Conservation (phyloP, 2,113 vertebrate species). For the Cardinalis cardinalis region DNA sequence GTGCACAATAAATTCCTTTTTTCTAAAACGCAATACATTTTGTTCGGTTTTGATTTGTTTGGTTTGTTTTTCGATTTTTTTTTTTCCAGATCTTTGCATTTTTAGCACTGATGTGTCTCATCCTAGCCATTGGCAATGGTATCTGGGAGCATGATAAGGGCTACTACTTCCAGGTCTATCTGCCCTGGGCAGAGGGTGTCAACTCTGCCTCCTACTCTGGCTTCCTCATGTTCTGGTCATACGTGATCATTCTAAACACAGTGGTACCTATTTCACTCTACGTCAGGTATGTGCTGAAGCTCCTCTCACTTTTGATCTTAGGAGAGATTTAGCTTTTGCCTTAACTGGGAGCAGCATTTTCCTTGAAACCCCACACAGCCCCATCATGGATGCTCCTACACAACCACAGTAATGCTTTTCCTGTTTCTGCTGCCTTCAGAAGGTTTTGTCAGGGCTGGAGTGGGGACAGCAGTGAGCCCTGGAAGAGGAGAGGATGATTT, state of each 20-base stretch:
- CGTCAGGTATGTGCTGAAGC: constrained; percentile 77
- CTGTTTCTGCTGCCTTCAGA: background rate
- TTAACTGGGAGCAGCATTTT: background rate
- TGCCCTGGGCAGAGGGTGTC: constrained; percentile 76
- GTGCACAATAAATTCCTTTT: background rate
- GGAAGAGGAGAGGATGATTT: background rate
- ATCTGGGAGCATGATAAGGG: constrained; percentile 85
- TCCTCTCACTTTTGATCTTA: background rate
- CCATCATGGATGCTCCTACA: rapidly evolving
- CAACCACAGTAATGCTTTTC: rapidly evolving
- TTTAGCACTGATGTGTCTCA: constrained; percentile 82
- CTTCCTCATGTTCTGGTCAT: constrained; percentile 91
- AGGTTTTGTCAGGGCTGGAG: background rate
- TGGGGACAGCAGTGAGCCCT: background rate
- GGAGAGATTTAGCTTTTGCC: background rate
- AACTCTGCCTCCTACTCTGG: constrained; percentile 72
- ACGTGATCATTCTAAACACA: constrained; percentile 94
- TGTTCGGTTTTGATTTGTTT: background rate
- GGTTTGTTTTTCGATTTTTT: background rate
- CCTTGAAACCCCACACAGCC: background rate
- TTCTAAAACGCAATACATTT: background rate
- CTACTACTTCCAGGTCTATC: constrained; percentile 80
- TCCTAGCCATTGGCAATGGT: constrained; percentile 84
- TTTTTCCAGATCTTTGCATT: constrained; percentile 84
- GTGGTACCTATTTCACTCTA: constrained; percentile 98